Evolutionary conservation across 2,797 vertebrate species (phyloP).

Genomic region (Sus cebifrons): DNA sequence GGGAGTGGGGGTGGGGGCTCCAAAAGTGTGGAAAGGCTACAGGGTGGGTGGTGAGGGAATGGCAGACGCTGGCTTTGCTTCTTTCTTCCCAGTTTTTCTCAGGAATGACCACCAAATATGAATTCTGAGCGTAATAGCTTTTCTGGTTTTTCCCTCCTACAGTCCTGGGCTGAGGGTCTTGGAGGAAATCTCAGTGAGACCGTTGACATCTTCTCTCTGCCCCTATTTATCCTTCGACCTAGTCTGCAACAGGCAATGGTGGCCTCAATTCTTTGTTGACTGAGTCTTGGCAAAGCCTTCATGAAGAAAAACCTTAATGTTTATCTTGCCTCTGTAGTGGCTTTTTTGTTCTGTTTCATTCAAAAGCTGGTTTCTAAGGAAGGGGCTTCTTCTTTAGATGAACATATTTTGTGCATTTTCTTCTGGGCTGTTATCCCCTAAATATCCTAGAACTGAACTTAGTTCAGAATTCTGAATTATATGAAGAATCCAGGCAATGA

Average conservation of each 20-base stretch:
- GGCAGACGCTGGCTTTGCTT: neutral
- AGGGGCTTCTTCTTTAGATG: neutral
- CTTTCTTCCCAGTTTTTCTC: neutral
- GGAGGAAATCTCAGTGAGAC: neutral
- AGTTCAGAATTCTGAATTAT: neutral
- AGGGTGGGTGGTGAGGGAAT: neutral
- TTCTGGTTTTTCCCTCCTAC: neutral
- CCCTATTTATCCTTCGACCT: neutral
- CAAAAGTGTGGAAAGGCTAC: neutral
- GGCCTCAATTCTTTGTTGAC: neutral
- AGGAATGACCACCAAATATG: neutral
- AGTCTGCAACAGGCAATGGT: neutral
- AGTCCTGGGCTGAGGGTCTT: neutral
- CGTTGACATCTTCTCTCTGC: neutral
- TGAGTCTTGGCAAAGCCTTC: neutral
- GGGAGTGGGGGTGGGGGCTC: neutral
- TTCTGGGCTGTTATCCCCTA: neutral
- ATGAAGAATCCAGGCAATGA: neutral
- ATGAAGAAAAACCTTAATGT: neutral
- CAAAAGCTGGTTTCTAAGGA: slow-evolving; percentile 9
- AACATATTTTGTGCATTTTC: neutral
- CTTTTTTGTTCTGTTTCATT: neutral
- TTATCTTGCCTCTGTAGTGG: neutral
- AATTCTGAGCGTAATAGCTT: neutral
- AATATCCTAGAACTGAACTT: neutral